These are phyloP conservation scores for Myripristis jacobus DNA, from an alignment of 2,797 vertebrate genomes.

Conservation along the genomic window DNA sequence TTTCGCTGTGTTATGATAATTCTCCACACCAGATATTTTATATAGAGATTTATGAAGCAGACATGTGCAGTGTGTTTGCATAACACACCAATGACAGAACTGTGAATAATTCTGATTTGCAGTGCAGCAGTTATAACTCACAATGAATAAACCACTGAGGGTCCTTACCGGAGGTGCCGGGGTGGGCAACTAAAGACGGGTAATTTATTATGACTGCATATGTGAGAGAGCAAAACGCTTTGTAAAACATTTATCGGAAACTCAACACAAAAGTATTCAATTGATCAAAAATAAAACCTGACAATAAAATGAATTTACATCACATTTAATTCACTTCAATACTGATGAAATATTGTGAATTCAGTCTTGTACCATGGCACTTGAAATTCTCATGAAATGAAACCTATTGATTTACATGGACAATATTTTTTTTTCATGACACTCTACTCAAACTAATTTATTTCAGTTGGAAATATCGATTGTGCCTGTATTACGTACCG, in stretches of 20 bases:
- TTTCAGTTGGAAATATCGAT: too few relatives aligned
- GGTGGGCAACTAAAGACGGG: not conserved
- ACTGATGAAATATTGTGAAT: not conserved
- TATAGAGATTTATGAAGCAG: slow-evolving; percentile 73
- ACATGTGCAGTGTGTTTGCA: slow-evolving; percentile 72
- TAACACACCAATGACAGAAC: slow-evolving; percentile 68
- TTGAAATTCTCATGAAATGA: too few relatives aligned
- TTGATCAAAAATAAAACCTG: slow-evolving; percentile 10
- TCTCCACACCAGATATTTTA: slow-evolving; percentile 58
- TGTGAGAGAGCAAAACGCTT: not conserved
- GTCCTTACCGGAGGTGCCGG: slow-evolving; percentile 47
- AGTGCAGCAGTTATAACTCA: slow-evolving; percentile 41
- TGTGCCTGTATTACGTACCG: too few relatives aligned
- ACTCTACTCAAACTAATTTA: too few relatives aligned
- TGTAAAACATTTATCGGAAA: slow-evolving; percentile 30
- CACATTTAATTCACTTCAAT: slow-evolving; percentile 37
- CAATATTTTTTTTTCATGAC: too few relatives aligned
- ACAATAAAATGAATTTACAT: slow-evolving; percentile 14
- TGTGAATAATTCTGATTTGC: slow-evolving; percentile 68
- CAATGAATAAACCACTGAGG: slow-evolving; percentile 43
- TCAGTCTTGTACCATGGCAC: too few relatives aligned
- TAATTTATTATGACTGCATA: slow-evolving; percentile 29
- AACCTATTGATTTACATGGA: too few relatives aligned
- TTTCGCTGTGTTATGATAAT: slow-evolving; percentile 66
- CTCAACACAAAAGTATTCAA: not conserved